phyloP scores from a whole-genome alignment of 2,113 vertebrate species.

The Poeciliopsis retropinna region DNA sequence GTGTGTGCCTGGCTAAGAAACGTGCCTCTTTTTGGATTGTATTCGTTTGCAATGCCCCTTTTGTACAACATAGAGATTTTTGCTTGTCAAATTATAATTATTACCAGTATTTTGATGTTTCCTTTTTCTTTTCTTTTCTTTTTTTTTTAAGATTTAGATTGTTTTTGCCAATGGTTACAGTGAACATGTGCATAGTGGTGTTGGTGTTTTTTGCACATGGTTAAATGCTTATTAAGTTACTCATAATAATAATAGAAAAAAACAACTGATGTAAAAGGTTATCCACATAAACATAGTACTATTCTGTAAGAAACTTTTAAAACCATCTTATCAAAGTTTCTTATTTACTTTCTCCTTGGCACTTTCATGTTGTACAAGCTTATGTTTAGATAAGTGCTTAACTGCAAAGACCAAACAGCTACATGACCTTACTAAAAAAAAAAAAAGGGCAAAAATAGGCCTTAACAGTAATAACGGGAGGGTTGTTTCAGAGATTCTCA shows the following conservation, averaged over 20 bases:
- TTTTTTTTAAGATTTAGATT: neutral
- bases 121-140: neutral
- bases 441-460: neutral
- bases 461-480: slow-evolving; percentile 7
- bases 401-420: slow-evolving; percentile 11
- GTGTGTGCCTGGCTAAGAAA: slow-evolving; percentile 43
- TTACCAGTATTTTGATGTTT: slow-evolving; percentile 16
- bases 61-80: slow-evolving; percentile 2
- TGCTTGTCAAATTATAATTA: slow-evolving; percentile 4
- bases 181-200: neutral
- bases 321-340: neutral
- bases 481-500: slow-evolving; percentile 9
- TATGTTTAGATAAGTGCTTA: slow-evolving; percentile 33
- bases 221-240: neutral
- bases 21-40: slow-evolving; percentile 50
- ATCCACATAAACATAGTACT: slow-evolving; percentile 2
- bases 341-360: slow-evolving; percentile 1
- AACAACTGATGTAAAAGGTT: neutral
- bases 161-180: slow-evolving; percentile 12
- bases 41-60: slow-evolving; percentile 6
- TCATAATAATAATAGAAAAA: slow-evolving; percentile 12
- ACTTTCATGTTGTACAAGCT: neutral
- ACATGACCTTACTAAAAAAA: neutral
- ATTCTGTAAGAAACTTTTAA: neutral
- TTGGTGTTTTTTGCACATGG: slow-evolving; percentile 17